Base-by-base conservation (phyloP, 2,888 invertebrate genomes). In the Clusia tigrina region DNA sequence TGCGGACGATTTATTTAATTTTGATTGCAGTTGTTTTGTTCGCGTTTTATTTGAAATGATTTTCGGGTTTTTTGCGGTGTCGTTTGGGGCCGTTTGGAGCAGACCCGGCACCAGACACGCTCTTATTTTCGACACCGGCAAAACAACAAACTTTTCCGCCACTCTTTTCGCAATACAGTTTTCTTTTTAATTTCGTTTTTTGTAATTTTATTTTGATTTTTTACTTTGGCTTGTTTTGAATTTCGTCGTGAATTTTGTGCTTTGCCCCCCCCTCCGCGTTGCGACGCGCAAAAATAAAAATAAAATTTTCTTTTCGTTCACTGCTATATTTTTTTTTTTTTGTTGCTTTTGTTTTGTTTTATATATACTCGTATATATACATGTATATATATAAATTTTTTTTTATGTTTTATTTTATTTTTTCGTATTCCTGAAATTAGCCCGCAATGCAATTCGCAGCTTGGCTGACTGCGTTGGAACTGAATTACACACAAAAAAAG, bases 371-470 rank as follows among this genome's bases (percentile, higher is more conserved):
- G 32, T 12, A 32, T 12, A n/a, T n/a, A n/a, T n/a, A n/a, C n/a
- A n/a, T n/a, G n/a, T n/a, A n/a, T n/a, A n/a, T 6, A 9, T 48
- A 22, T 22, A 48, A 48, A 20, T 20, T 48, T 18, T 20, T 48
- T 48, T 22, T 20, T 22, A 20, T 48, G 48, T 5, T 48, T 20
- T 20, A 6, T 18, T 48, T 48, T 48, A 6, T 22, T 2, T 48
- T 48, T 48, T 48, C 20, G n/a, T 32, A 12, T 20, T 32, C 20
- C 25, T 23, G n/a, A 15, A 17, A 5, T 54, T 37, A 15, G 25
- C 24, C 46, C 57, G 57, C 24, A 57, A 24, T 57, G 57, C 57
- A 57, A 46, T 46, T 57, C 57, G 26, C 46, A 57, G 25, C 25
- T 57, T 25, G 23, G 25, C 24, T 17, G 22, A 48, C 57, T 46